Evolutionary conservation across 2,888 invertebrate species (phyloP).

Genomic region (Pogonocherus hispidulus): DNA sequence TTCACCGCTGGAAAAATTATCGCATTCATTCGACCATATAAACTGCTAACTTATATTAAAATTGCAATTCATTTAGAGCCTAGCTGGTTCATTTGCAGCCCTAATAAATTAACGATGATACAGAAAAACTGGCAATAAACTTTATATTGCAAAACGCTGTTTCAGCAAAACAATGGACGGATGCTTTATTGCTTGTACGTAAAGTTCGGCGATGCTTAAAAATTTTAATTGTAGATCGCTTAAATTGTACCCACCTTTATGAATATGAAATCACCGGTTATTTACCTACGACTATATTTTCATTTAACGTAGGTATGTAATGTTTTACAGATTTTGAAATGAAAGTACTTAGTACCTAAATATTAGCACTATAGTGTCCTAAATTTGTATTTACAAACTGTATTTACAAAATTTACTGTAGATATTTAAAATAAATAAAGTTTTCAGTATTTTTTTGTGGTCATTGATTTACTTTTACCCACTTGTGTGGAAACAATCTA

Average conservation of each 20-base stretch:
- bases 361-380: too few relatives aligned
- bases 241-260: neutral
- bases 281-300: neutral
- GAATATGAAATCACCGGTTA: neutral
- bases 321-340: too few relatives aligned
- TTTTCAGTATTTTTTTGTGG: too few relatives aligned
- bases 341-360: too few relatives aligned
- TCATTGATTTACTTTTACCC: too few relatives aligned
- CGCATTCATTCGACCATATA: constrained; percentile 40
- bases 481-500: too few relatives aligned
- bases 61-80: constrained; percentile 37
- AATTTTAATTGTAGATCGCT: neutral
- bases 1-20: constrained; percentile 48
- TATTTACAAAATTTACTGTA: too few relatives aligned
- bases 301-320: too few relatives aligned
- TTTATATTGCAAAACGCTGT: too few relatives aligned
- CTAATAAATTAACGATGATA: constrained; percentile 8
- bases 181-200: neutral
- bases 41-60: constrained; percentile 41
- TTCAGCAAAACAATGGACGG: constrained; percentile 2
- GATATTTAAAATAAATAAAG: too few relatives aligned
- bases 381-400: too few relatives aligned
- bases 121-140: neutral
- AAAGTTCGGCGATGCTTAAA: neutral
- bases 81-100: constrained; percentile 23